Evolutionary conservation across 2,113 vertebrate genomes (phyloP), one percentile per base, ranked within the genome.

Genomic region (Platysteira castanea): DNA sequence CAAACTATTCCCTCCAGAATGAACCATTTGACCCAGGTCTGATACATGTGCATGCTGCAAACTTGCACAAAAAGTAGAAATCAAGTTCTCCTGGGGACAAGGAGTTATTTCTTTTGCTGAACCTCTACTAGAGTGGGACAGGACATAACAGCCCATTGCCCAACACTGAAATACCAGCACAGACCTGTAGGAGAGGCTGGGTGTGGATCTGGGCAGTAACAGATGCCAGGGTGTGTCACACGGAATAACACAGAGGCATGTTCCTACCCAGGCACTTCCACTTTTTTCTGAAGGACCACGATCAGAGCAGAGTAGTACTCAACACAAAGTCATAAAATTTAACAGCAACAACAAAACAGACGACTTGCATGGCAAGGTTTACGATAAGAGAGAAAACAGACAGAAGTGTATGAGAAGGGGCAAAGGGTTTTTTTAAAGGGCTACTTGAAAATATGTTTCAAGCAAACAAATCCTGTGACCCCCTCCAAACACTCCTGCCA

Each of bases 381-480:
- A 74, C 1, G 9, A 9, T 10, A 49, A 7, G 27, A 88, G 35
- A 64, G 44, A 76, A 96, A 94, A 87, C 41, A 88, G 52, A 80
- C 64, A 95, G 65, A 78, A 42, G 47, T 63, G 2, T 9, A 28
- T 30, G 35, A 67, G 68, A 77, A 70, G 6, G 24, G 24, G n/a
- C 2, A 10, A 59, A 84, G 70, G 18, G 23, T 5, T 28, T 57
- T 93, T 85, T 75, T 41, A 41, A 64, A 77, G 76, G 77, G 46
- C 52, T 89, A 87, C 53, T 93, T 82, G 67, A 92, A 94, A 96
- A 94, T 56, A 92, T 57, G 61, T 84, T 90, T 64, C 28, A 44
- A 86, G 73, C 31, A 94, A 89, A 94, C 53, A 82, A 56, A n/a
- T 56, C 28, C 49, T n/a, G 20, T 46, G 73, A 75, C 64, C 41